These are phyloP conservation scores for Clytia hemisphaerica DNA, from an alignment of 30 jellyfish, hydroid and myxozoan species.

Conservation along the genomic window DNA sequence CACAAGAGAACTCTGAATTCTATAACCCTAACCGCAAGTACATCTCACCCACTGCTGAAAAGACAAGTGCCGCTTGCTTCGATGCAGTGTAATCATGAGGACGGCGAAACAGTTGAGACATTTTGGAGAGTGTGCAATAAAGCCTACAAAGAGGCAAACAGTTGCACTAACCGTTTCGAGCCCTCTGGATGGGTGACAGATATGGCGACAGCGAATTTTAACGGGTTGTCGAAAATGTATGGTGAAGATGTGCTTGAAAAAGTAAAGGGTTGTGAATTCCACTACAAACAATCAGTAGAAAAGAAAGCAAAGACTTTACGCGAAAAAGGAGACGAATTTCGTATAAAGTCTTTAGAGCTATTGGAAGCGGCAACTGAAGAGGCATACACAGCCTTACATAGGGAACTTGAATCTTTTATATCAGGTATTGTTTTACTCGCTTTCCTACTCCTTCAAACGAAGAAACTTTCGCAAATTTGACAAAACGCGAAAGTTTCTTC, in stretches of 20 bases:
- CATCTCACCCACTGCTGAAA: neutral
- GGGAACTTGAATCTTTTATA: neutral
- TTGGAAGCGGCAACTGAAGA: neutral
- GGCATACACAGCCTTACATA: neutral
- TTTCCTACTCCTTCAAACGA: too few species aligned
- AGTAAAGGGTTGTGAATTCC: too few species aligned
- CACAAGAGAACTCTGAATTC: neutral
- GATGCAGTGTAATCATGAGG: slow-evolving; percentile 3
- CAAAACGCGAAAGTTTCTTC: too few species aligned
- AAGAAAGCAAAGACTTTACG: neutral
- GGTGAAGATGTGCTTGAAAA: too few species aligned
- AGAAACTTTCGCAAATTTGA: too few species aligned
- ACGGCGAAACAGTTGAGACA: neutral
- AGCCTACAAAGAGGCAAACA: neutral
- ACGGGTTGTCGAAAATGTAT: neutral
- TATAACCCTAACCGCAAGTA: neutral
- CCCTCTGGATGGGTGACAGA: neutral
- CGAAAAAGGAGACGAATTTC: neutral
- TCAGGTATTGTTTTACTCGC: too few species aligned
- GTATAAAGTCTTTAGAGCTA: neutral
- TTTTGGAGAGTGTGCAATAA: neutral
- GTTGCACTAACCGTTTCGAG: neutral
- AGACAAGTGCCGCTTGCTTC: neutral
- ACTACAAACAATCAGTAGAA: neutral
- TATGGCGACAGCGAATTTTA: slow-evolving; percentile 1